Evolutionary conservation across 2,113 vertebrate genomes (phyloP).

Genomic region (Gallinago media): DNA sequence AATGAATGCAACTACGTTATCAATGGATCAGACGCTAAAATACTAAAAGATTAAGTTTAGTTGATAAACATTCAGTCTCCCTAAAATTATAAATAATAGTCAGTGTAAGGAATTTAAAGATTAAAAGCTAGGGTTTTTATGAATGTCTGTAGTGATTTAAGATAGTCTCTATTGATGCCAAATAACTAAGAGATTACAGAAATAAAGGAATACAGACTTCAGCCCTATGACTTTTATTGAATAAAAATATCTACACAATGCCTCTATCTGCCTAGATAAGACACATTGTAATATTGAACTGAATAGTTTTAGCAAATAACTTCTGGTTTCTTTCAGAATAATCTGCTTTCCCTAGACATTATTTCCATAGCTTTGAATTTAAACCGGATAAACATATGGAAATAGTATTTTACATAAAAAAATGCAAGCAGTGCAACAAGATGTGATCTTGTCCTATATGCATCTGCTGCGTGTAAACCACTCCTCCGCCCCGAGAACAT

Average conservation of each 20-base stretch:
- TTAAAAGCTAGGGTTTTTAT: conserved; percentile 5
- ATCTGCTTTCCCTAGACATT: background rate
- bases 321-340: conserved; percentile 28
- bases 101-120: conserved; percentile 8
- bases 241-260: background rate
- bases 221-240: background rate
- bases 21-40: background rate
- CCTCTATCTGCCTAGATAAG: conserved; percentile 8
- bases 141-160: conserved; percentile 14
- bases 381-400: conserved; percentile 5
- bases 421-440: background rate
- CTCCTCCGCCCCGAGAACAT: background rate
- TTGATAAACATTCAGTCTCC: background rate
- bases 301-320: background rate
- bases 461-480: background rate
- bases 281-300: background rate
- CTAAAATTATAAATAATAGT: conserved; percentile 6
- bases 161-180: background rate
- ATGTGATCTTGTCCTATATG: background rate
- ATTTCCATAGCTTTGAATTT: background rate
- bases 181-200: background rate
- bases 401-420: conserved; percentile 4
- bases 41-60: background rate
- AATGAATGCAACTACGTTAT: background rate
- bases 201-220: conserved; percentile 21